Conservation (phyloP, 2,113 vertebrate genomes). For the Hymenochirus boettgeri region DNA sequence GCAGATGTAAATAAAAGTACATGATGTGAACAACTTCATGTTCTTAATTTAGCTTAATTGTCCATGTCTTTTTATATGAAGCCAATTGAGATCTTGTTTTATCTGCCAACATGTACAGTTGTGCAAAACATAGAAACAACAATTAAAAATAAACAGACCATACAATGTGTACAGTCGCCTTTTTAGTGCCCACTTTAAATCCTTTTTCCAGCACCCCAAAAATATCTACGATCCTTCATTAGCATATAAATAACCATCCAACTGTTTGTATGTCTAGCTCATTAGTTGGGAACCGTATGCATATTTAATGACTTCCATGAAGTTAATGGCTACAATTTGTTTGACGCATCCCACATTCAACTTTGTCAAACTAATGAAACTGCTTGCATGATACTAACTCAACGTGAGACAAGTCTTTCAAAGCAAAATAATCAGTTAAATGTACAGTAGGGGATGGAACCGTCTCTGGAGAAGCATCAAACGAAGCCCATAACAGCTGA, state of each 20-base stretch:
- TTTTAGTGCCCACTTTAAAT: not conserved
- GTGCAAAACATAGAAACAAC: conserved; percentile 20
- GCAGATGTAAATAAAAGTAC: conserved; percentile 27
- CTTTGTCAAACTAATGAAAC: conserved; percentile 5
- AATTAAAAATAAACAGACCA: conserved; percentile 16
- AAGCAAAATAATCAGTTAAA: too few species aligned
- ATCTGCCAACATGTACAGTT: conserved; percentile 25
- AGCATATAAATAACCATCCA: conserved; percentile 16
- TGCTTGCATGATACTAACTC: not conserved
- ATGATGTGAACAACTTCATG: conserved; percentile 37
- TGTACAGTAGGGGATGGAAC: too few species aligned
- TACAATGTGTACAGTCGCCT: conserved; percentile 7
- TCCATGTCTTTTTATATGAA: conserved; percentile 35
- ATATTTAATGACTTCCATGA: conserved; percentile 24
- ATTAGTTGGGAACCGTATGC: conserved; percentile 21
- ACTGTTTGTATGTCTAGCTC: conserved; percentile 6
- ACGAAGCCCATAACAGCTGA: too few species aligned
- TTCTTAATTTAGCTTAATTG: conserved; percentile 37
- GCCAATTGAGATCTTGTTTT: conserved; percentile 27
- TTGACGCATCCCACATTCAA: not conserved
- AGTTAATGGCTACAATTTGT: conserved; percentile 18
- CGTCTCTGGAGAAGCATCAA: too few species aligned
- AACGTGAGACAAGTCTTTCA: too few species aligned
- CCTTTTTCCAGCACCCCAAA: too few species aligned
- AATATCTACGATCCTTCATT: not conserved